Evolutionary conservation across 1,140 invertebrate genomes (phyloP).

Genomic region (Trichogramma pretiosum): DNA sequence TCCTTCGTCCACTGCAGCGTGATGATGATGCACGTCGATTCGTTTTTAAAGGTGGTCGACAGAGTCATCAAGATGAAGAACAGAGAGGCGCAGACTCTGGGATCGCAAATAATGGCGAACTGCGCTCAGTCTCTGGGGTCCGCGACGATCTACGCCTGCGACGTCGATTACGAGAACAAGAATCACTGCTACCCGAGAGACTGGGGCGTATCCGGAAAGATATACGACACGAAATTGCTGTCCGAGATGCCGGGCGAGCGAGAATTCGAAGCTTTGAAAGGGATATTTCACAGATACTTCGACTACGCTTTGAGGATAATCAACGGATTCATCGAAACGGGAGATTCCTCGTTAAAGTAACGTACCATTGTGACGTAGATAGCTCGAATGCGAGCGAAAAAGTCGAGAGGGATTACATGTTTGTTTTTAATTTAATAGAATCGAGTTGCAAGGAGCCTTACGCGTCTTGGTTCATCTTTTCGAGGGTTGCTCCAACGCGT

Average conservation of each 20-base stretch:
- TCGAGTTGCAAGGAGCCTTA: constrained; percentile 44
- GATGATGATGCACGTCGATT: constrained; percentile 54
- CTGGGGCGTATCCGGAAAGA: constrained; percentile 67
- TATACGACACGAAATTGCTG: constrained; percentile 57
- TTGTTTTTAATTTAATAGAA: constrained; percentile 37
- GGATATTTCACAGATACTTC: constrained; percentile 59
- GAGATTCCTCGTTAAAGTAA: constrained; percentile 31
- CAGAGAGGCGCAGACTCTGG: constrained; percentile 51
- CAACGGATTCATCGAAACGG: constrained; percentile 40
- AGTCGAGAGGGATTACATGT: constrained; percentile 36
- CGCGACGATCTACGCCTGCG: constrained; percentile 52
- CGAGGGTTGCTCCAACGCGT: constrained; percentile 48
- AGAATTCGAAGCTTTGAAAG: constrained; percentile 58
- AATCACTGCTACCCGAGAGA: constrained; percentile 72
- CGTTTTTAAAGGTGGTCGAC: constrained; percentile 53
- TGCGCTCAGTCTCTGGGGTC: constrained; percentile 52
- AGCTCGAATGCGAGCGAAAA: constrained; percentile 8
- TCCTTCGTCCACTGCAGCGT: constrained; percentile 53
- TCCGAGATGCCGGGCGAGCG: constrained; percentile 69
- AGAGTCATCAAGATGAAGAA: constrained; percentile 55
- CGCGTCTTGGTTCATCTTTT: constrained; percentile 34
- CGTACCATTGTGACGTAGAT: too few relatives aligned
- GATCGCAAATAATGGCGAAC: constrained; percentile 42
- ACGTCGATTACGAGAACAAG: constrained; percentile 52
- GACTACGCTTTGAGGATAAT: constrained; percentile 47